Evolutionary conservation across 2,888 invertebrate genomes (phyloP).

Genomic region (Neoitamus cyanurus): DNA sequence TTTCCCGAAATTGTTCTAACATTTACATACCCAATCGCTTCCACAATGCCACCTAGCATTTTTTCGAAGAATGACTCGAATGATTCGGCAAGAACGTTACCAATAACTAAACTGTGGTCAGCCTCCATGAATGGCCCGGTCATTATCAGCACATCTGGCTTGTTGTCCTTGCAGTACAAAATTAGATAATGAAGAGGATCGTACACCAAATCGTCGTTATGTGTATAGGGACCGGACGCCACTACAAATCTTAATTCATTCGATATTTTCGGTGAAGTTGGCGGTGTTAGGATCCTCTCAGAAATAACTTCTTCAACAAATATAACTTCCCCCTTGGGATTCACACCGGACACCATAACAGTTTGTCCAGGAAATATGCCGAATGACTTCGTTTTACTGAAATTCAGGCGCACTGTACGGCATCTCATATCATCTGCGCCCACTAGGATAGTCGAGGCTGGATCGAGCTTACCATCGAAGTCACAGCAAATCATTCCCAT

Average conservation of each 20-base stretch:
- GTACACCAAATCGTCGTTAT: conserved; percentile 79
- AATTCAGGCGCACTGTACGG: conserved; percentile 68
- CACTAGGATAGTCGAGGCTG: conserved; percentile 77
- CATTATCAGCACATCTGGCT: conserved; percentile 84
- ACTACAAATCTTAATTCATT: conserved; percentile 76
- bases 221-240: conserved; percentile 87
- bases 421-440: conserved; percentile 70
- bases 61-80: conserved; percentile 81
- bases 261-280: conserved; percentile 66
- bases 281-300: conserved; percentile 68
- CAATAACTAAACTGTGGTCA: conserved; percentile 73
- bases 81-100: conserved; percentile 73
- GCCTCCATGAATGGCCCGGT: conserved; percentile 87
- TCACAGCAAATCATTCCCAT: conserved; percentile 83
- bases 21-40: conserved; percentile 74
- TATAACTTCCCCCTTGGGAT: conserved; percentile 76
- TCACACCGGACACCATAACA: conserved; percentile 77
- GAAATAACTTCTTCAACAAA: conserved; percentile 74
- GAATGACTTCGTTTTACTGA: conserved; percentile 66
- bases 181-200: conserved; percentile 85
- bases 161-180: conserved; percentile 72
- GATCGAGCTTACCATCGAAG: conserved; percentile 77
- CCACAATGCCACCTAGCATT: conserved; percentile 74
- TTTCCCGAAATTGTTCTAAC: neutral
- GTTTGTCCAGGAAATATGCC: conserved; percentile 65